Base-by-base conservation (phyloP, 2,113 vertebrate species). In the Eidolon helvum region DNA sequence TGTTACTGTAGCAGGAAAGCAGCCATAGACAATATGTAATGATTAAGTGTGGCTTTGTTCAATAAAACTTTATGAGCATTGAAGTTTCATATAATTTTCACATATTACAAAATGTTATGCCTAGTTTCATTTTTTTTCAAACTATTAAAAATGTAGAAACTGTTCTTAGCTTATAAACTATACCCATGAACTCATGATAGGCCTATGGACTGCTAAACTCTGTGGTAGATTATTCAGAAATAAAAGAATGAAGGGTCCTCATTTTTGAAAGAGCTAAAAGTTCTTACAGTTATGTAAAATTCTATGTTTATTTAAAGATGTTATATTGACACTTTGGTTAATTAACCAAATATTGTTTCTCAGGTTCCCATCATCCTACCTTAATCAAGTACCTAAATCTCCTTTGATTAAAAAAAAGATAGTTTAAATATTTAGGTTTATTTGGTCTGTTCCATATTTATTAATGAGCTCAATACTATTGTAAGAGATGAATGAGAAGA, bases 211-310 rank as follows among this genome's bases (percentile, higher is more conserved):
- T 87, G 21, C 19, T 95, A 40, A 83, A 1, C 11, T 93, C 38
- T 72, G 45, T 40, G 22, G 63, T 75, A 91, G n/a, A 48, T 30
- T 72, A 48, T 87, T 79, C 16, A 86, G 65, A 91, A 71, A 48
- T 61, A 86, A 94, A 72, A 82, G 33, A 77, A 63, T 8, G 86
- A 68, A 69, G 2, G 1, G 21, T 74, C 22, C 28, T 72, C 59
- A 90, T 55, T 71, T 86, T 90, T 69, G n/a, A 95, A 95, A 94
- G 10, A n/a, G 7, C 53, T 91, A 65, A 75, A 71, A 74, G 57
- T 57, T 87, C 33, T 83, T 87, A 94, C 11, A 78, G 65, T 15
- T 15, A 50, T 71, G 35, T 30, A 87, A 63, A 1, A 11, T 43
- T 90, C 19, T 40, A 35, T 77, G 19, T 80, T 90, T 72, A 74